Evolutionary conservation across 2,888 invertebrate species (phyloP), one percentile per base, ranked within the genome.

Genomic region (Oxystoma pomonae): DNA sequence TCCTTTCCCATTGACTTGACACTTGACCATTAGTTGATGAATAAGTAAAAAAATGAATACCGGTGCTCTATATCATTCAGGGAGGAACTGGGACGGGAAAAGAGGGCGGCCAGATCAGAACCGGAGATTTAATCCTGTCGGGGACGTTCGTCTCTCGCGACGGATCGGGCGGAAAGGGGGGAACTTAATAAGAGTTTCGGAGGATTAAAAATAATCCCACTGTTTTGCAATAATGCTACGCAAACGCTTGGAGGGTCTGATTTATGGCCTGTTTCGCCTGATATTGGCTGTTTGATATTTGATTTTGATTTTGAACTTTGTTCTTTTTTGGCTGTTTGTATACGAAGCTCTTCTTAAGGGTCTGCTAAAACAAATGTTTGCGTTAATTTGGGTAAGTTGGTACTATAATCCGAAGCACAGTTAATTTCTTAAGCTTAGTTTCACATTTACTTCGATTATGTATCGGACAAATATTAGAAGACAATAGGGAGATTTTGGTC

Each of bases 181-280:
- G 78, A 79, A 80, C 78, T 80, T 80, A 80, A 80, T 80, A 80
- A 80, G 80, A 80, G 77, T 80, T 79, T 77, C 74, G 76, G 77
- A 76, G 79, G 80, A 80, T 80, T 80, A 80, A 80, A 80, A 80
- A 79, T 80, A 79, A 80, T 80, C 79, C 79, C 71, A 74, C 77
- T 80, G 79, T 80, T 80, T 80, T 80, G 79, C 80, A 80, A 80
- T 80, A 80, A 79, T 78, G 76, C 77, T 67, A 65, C 64, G 65
- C 67, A 67, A 67, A 67, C 65, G 67, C 61, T 65, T 63, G 55
- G 18, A 51, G 55, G 60, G 60, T 16, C 20, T 58, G 65, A 67
- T 67, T 67, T 67, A 67, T 64, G 16, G 60, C 60, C 35, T 21
- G 53, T 67, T 70, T 68, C 68, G 69, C 68, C 67, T 66, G 67